Base-by-base conservation (phyloP, 2,888 invertebrate species). In the Drosophila nr. medialis region DNA sequence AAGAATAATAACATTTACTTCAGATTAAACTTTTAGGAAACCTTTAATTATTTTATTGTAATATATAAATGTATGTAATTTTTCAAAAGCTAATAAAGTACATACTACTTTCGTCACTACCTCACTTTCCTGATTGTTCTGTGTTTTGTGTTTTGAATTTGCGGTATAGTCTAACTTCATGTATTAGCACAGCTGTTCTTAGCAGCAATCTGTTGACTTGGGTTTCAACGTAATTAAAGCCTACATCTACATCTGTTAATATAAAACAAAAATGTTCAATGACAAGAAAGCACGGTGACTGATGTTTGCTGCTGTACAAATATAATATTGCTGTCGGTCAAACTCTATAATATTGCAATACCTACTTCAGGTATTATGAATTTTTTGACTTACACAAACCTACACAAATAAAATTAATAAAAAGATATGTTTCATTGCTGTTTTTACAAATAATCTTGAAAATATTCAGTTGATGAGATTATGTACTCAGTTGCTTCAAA, bases 131-230 rank as follows among this genome's bases (percentile, higher is more conserved):
- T 36, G 15, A 45, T 45, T 15, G 6, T 36, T 55, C 29, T 30
- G 29, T 21, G 18, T 13, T 45, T 18, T 18, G 5, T 45, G 42
- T 38, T 30, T 66, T 56, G 30, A 32, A 61, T 56, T 69, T 60
- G 38, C 27, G 29, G 56, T 60, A 50, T 13, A 56, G 21, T 34
- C 13, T 32, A 49, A 42, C 21, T 59, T 63, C 48, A 51, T 42
- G 50, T 56, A 59, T 69, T 64, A 67, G 59, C 70, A 77, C 77
- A 77, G 64, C 67, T 77, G 70, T 59, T 60, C 27, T 63, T 32
- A 42, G 55, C 60, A 50, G 29, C 53, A 51, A 42, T 27, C 1
- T 66, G 34, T 71, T 67, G 59, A 64, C 61, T 76, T 71, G 64
- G 59, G 45, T 65, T 68, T 55, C 34, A 60, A 45, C 34, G 51